Conservation (phyloP, 2,888 invertebrate species). For the Gnatocerus cornutus region DNA sequence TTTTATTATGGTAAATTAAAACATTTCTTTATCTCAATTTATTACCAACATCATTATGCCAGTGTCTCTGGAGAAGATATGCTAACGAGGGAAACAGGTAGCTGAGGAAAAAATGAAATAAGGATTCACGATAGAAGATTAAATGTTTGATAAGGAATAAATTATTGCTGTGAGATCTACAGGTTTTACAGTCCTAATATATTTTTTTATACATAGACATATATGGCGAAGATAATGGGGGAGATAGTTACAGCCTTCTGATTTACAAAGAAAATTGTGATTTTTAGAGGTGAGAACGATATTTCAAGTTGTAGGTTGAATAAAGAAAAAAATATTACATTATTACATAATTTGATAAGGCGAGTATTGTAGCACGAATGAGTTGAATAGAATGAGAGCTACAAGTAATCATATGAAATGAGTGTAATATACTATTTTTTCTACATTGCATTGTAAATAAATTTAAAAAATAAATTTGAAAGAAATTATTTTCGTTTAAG, state of each 20-base stretch:
- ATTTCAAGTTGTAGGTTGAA: too few species aligned
- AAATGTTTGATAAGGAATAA: constrained; percentile 22
- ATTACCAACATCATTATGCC: constrained; percentile 21
- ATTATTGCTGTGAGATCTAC: constrained; percentile 12
- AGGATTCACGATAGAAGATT: constrained; percentile 24
- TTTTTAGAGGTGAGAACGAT: too few species aligned
- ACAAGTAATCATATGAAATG: too few species aligned
- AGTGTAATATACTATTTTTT: too few species aligned
- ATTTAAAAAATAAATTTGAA: too few species aligned
- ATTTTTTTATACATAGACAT: not conserved
- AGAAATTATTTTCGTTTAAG: too few species aligned
- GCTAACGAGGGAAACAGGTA: constrained; percentile 23
- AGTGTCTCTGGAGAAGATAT: constrained; percentile 17
- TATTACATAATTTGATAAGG: too few species aligned
- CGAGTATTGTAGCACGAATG: too few species aligned
- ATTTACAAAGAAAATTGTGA: too few species aligned
- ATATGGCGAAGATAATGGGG: not conserved
- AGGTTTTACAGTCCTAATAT: not conserved
- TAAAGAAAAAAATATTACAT: too few species aligned
- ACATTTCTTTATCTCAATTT: constrained; percentile 19
- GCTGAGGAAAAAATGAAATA: constrained; percentile 7
- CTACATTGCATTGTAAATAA: too few species aligned
- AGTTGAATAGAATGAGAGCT: too few species aligned
- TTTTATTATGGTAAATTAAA: constrained; percentile 33
- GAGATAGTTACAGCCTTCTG: not conserved